A percentile compares a stretch with the other conserved stretches of the same genome.
Evolutionary conservation across 23 tunicate species (phyloP).

Genomic region (Botrylloides violaceus): DNA sequence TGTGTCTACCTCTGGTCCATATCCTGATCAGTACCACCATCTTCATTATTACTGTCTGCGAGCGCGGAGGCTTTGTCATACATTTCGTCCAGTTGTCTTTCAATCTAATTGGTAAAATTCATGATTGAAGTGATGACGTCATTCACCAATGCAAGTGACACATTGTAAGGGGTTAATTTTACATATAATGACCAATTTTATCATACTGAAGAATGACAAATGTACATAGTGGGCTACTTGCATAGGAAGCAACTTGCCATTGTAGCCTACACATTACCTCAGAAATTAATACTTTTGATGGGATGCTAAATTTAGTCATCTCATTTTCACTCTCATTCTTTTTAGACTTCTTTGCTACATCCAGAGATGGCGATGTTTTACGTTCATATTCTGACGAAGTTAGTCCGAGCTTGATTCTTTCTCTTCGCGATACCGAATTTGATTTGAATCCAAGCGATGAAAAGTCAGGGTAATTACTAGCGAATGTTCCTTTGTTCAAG

Average conservation of each 20-base stretch:
- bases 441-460: slow-evolving; percentile 10
- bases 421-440: not conserved
- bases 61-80: slow-evolving; percentile 37
- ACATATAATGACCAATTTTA: too few relatives aligned
- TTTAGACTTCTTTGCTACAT: not conserved
- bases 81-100: slow-evolving; percentile 59
- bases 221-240: too few relatives aligned
- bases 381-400: not conserved
- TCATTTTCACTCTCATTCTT: not conserved
- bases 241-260: too few relatives aligned
- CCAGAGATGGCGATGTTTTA: not conserved
- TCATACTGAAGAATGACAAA: too few relatives aligned
- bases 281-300: slow-evolving; percentile 4
- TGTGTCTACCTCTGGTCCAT: too few relatives aligned
- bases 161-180: too few relatives aligned
- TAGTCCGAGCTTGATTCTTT: slow-evolving; percentile 12
- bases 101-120: slow-evolving; percentile 35
- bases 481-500: not conserved
- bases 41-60: slow-evolving; percentile 15
- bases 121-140: too few relatives aligned
- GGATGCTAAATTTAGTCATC: slow-evolving; percentile 4
- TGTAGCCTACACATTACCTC: too few relatives aligned
- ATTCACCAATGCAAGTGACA: too few relatives aligned
- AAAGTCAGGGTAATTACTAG: slow-evolving; percentile 5
- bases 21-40: not conserved